phyloP scores from a whole-genome alignment of 2,888 invertebrate species.

The Mylabris sibirica region DNA sequence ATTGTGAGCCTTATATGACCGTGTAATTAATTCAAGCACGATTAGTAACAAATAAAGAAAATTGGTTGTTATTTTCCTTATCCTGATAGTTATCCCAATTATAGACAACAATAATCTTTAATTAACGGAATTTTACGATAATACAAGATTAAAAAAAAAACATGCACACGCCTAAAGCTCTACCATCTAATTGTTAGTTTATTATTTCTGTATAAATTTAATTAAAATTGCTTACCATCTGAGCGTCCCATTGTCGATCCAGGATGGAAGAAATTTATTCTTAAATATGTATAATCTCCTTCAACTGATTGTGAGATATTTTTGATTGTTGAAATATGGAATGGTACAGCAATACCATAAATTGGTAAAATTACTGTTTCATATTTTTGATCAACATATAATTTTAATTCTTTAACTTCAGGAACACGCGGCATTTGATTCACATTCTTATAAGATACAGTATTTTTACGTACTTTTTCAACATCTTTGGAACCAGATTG shows the following conservation, averaged over 20 bases:
- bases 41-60: too few species aligned
- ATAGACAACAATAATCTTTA: too few species aligned
- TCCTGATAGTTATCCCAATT: too few species aligned
- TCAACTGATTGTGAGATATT: slow-evolving; percentile 99
- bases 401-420: slow-evolving; percentile 91
- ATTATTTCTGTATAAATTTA: too few species aligned
- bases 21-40: too few species aligned
- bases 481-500: slow-evolving; percentile 85
- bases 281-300: slow-evolving; percentile 97
- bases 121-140: too few species aligned
- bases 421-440: slow-evolving; percentile 93
- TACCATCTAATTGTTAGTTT: too few species aligned
- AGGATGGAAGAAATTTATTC: slow-evolving; percentile 98
- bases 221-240: slow-evolving; percentile 65
- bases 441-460: slow-evolving; percentile 91
- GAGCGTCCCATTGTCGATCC: slow-evolving; percentile 95
- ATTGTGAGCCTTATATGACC: too few species aligned
- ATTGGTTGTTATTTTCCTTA: too few species aligned
- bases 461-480: slow-evolving; percentile 91
- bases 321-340: slow-evolving; percentile 98
- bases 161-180: too few species aligned
- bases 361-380: slow-evolving; percentile 98
- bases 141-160: too few species aligned
- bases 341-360: slow-evolving; percentile 95
- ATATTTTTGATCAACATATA: slow-evolving; percentile 96